Percentiles rank a stretch among this genome's conserved stretches.
Evolutionary conservation across 1,140 invertebrate genomes (phyloP).

Genomic region (Danaus melanippus): DNA sequence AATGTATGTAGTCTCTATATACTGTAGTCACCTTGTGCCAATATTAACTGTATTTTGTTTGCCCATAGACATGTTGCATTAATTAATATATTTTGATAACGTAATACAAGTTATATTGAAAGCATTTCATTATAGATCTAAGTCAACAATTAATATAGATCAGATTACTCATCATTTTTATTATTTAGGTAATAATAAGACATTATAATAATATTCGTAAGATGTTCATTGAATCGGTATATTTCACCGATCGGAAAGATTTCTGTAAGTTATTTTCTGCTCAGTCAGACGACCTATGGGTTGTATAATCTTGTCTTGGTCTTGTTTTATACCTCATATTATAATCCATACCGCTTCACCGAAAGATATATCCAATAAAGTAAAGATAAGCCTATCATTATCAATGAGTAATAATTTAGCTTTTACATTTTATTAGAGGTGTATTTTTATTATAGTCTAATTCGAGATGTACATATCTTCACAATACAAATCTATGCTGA

Average conservation of each 20-base stretch:
- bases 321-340: no score
- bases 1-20: conserved; percentile 4
- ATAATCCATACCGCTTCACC: no score
- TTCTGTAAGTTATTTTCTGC: no score
- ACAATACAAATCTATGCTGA: conserved; percentile 53
- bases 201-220: no score
- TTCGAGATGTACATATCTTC: conserved; percentile 56
- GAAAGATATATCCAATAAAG: background rate
- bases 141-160: no score
- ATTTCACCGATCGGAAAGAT: no score
- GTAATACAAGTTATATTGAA: background rate
- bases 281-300: no score
- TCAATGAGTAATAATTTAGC: conserved; percentile 17
- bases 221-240: no score
- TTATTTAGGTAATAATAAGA: no score
- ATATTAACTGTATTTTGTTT: conserved; percentile 32
- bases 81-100: conserved; percentile 1
- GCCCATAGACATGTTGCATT: conserved; percentile 1
- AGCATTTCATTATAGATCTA: no score
- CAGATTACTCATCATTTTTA: no score
- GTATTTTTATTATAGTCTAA: conserved; percentile 26
- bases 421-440: conserved; percentile 36
- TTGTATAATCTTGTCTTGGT: no score
- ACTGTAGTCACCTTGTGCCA: conserved; percentile 47
- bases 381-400: conserved; percentile 5